Percentiles rank a stretch among this genome's conserved stretches.
Conservation (phyloP, 2,888 invertebrate genomes). For the Malthinus flaveolus region DNA sequence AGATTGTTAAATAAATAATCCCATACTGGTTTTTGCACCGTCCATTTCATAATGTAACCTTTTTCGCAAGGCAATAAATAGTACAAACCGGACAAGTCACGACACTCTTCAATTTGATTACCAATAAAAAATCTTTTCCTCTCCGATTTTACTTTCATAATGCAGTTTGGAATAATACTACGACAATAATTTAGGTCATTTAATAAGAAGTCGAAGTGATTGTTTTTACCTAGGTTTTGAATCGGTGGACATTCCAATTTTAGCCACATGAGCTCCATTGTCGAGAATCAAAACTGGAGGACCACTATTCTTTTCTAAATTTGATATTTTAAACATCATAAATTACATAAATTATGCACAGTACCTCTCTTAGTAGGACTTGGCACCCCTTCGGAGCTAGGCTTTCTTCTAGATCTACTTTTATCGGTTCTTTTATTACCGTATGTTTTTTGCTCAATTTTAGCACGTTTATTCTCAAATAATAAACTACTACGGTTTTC, state of each 20-base stretch:
- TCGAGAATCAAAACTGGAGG: constrained; percentile 56
- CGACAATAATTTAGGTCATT: constrained; percentile 34
- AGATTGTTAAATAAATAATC: constrained; percentile 91
- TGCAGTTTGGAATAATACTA: constrained; percentile 87
- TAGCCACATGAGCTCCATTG: constrained; percentile 86
- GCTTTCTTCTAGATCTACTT: constrained; percentile 6
- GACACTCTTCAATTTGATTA: constrained; percentile 93
- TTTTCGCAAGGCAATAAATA: constrained; percentile 93
- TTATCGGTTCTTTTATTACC: constrained; percentile 12
- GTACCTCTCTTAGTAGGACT: constrained; percentile 10
- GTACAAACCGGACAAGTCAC: constrained; percentile 93
- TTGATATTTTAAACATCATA: neutral
- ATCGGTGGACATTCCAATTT: constrained; percentile 78
- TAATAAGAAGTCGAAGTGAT: constrained; percentile 2
- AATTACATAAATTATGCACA: neutral
- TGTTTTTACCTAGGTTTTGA: constrained; percentile 64
- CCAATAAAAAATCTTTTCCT: constrained; percentile 91
- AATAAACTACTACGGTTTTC: neutral
- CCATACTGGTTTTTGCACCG: constrained; percentile 94
- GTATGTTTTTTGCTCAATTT: constrained; percentile 14
- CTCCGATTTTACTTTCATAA: constrained; percentile 98
- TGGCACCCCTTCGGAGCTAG: neutral
- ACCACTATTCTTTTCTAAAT: constrained; percentile 18
- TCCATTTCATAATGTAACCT: constrained; percentile 96
- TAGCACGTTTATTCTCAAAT: constrained; percentile 10